phyloP scores from a whole-genome alignment of 2,888 invertebrate species.

The Automeris io region DNA sequence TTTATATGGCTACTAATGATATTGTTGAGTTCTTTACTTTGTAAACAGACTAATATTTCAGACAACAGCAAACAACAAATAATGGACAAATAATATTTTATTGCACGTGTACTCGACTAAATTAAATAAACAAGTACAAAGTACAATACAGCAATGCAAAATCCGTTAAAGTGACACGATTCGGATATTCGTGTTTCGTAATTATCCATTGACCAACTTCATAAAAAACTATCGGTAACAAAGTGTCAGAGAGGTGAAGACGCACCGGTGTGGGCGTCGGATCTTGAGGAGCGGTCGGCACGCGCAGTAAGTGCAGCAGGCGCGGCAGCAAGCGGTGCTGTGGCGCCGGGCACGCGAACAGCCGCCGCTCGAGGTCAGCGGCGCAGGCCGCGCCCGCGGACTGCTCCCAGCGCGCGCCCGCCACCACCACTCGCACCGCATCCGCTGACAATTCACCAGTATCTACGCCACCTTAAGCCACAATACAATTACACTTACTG shows the following conservation, averaged over 20 bases:
- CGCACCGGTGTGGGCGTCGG: constrained; percentile 15
- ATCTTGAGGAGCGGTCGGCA: constrained; percentile 17
- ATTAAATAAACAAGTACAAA: no score
- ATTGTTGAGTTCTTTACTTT: no score
- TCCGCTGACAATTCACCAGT: constrained; percentile 37
- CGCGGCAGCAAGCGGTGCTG: constrained; percentile 68
- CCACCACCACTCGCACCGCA: constrained; percentile 56
- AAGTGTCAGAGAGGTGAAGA: constrained; percentile 1
- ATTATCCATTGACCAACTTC: no score
- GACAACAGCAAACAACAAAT: no score
- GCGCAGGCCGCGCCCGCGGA: constrained; percentile 40
- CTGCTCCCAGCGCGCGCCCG: constrained; percentile 65
- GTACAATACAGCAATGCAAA: no score
- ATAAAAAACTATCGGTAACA: no score
- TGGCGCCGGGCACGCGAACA: constrained; percentile 60
- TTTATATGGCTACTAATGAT: no score
- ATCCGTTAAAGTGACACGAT: no score
- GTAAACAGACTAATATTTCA: no score
- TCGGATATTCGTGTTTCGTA: no score
- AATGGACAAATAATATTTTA: no score
- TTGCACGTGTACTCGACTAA: no score
- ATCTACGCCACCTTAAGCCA: constrained; percentile 14
- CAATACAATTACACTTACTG: neutral
- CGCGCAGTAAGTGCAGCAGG: constrained; percentile 56
- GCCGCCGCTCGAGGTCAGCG: constrained; percentile 53